Evolutionary conservation across 1,140 invertebrate genomes (phyloP), one percentile per base, ranked within the genome.

Genomic region (Megalonaias nervosa): DNA sequence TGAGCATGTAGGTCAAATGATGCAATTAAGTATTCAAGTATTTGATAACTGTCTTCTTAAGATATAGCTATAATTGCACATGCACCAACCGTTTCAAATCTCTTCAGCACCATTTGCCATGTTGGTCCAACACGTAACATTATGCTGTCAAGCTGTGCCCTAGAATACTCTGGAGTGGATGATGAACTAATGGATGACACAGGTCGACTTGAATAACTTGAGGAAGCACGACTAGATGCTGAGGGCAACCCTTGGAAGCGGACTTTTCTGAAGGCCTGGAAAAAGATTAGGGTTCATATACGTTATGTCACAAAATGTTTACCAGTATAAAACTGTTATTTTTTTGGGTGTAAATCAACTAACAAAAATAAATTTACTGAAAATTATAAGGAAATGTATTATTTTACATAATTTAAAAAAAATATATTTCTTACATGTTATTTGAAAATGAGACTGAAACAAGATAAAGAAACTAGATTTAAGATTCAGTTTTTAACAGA

Each of bases 231-330:
- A 79, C 83, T 87, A 55, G 86, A 86, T 48, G 86, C 71, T 1
- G 86, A 87, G 14, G 83, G 86, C 56, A 83, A 75, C 5, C 86
- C 86, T 66, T 83, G 80, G 81, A 89, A 89, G 74, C 83, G 82
- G 15, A 89, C 88, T 38, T 76, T 83, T 19, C 86, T 78, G 65
- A 86, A 86, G 67, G 85, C 85, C 88, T 89, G 81, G 16, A 81
- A 81, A 56, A 61, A 55, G 4, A 48, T 48, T 48, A 48, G 9
- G 38, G 38, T 48, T 48, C 38, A 48, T 48, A 48, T 48, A 11
- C 9, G 5, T 48, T 11, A 11, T 38, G 38, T 38, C 38, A 38
- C 38, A 38, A 38, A 48, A 48, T 48, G 0, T 62, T n/a, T 12
- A 62, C 60, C 60, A 9, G 23, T 62, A 62, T n/a, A n/a, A 62